These are phyloP conservation scores for Drosophila formosana DNA, from an alignment of 2,888 invertebrate species.

Conservation along the genomic window DNA sequence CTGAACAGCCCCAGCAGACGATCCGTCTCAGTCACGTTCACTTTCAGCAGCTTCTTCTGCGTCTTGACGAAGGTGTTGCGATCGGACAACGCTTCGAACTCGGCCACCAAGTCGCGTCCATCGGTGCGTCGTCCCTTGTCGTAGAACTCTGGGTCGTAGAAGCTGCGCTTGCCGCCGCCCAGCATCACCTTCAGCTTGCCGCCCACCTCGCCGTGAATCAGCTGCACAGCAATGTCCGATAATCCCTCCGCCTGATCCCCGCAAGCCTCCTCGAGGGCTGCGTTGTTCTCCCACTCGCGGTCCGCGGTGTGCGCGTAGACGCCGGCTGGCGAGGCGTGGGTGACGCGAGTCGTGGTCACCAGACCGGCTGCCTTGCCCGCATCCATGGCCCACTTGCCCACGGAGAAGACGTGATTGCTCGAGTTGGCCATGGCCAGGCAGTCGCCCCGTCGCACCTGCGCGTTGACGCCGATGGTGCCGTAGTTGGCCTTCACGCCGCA, in stretches of 20 bases:
- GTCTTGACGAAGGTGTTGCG: constrained; percentile 86
- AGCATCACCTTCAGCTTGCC: constrained; percentile 90
- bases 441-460: constrained; percentile 87
- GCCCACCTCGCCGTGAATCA: constrained; percentile 89
- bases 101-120: constrained; percentile 88
- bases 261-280: constrained; percentile 85
- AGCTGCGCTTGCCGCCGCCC: constrained; percentile 90
- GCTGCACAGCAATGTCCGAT: constrained; percentile 90
- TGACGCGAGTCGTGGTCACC: constrained; percentile 92
- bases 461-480: constrained; percentile 91
- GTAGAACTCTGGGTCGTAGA: constrained; percentile 87
- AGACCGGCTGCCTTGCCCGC: constrained; percentile 88
- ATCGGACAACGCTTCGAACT: constrained; percentile 87
- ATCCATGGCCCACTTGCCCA: constrained; percentile 90
- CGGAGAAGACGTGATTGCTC: constrained; percentile 88
- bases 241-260: constrained; percentile 85
- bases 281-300: constrained; percentile 90
- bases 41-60: constrained; percentile 85
- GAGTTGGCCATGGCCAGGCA: constrained; percentile 87
- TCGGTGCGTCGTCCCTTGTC: constrained; percentile 87
- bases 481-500: constrained; percentile 92
- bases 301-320: constrained; percentile 88
- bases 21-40: constrained; percentile 86
- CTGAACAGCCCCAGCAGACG: constrained; percentile 89
- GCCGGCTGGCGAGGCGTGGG: constrained; percentile 91